Evolutionary conservation across 1,140 invertebrate genomes (phyloP).

Genomic region (Drosophila busckii): DNA sequence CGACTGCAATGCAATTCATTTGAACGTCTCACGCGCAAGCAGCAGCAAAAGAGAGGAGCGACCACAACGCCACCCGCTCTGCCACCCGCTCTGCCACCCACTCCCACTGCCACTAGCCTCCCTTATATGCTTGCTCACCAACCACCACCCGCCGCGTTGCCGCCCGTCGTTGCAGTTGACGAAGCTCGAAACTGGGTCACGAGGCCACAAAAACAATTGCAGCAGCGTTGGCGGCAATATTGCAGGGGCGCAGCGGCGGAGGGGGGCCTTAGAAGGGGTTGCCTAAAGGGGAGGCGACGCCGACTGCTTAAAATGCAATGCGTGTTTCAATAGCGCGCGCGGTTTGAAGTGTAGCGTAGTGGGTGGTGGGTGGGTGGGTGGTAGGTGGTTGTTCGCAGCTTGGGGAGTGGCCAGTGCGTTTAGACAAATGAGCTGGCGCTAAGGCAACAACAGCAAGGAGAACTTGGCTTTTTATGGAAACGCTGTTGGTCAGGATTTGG

Average conservation of each 20-base stretch:
- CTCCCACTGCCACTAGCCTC: no score
- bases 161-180: slow-evolving; percentile 64
- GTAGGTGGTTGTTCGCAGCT: background rate
- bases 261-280: background rate
- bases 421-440: slow-evolving; percentile 29
- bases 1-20: slow-evolving; percentile 51
- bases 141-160: slow-evolving; percentile 21
- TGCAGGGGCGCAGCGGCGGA: background rate
- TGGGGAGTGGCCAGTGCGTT: background rate
- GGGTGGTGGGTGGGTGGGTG: slow-evolving; percentile 2
- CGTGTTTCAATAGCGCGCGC: slow-evolving; percentile 24
- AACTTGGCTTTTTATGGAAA: slow-evolving; percentile 4
- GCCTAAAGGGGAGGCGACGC: background rate
- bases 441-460: background rate
- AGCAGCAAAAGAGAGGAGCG: slow-evolving; percentile 14
- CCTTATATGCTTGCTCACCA: no score
- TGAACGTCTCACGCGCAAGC: slow-evolving; percentile 56
- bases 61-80: slow-evolving; percentile 14
- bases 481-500: slow-evolving; percentile 43
- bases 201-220: slow-evolving; percentile 78
- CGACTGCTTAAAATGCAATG: slow-evolving; percentile 59
- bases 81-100: no score
- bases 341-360: background rate
- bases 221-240: slow-evolving; percentile 12
- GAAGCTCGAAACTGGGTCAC: slow-evolving; percentile 73